Evolutionary conservation across 1,140 invertebrate genomes (phyloP), one percentile per base, ranked within the genome.

Genomic region (Bombus balteatus): DNA sequence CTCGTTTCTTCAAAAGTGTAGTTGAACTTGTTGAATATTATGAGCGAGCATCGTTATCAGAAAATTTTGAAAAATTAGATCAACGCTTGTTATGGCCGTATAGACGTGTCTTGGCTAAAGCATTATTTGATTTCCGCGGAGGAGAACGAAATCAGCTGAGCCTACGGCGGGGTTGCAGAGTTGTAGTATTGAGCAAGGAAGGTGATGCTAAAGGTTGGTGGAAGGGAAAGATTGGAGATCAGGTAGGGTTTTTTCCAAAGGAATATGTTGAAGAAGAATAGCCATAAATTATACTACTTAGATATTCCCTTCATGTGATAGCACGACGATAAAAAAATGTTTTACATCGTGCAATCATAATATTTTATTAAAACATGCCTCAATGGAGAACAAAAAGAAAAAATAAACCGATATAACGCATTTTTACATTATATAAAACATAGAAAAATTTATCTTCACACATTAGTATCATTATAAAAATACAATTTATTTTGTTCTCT

Each of bases 11-110:
- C 93, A 97, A 97, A 92, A 98, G 97, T 91, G 97, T 98, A 79
- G 97, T 98, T 90, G 98, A 99, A 94, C 96, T 99, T 41, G 97
- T 99, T 72, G 97, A 97, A 68, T 98, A 98, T 95, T 99, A 99
- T 94, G 97, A 99, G 94, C 96, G 97, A 74, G 97, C 97, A 83
- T 98, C 98, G 92, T 95, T 99, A 74, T 96, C 97, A 3, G 98
- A 99, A 95, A 99, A 98, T 94, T 99, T 99, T 95, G 97, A 97
- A n/a, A 97, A 97, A 3, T 94, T 98, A 78, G 97, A 98, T 94
- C 97, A 97, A 83, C 96, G 96, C 76, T 94, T 98, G 37, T 95
- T 97, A 79, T 98, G 97, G 97, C 97, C 97, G 28, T 98, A 96
- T 93, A 96, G 97, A 39, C 96, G 97, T 81, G 96, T 98, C 34